Base-by-base conservation (phyloP, 2,113 vertebrate genomes). In the Melanerpes formicivorus region DNA sequence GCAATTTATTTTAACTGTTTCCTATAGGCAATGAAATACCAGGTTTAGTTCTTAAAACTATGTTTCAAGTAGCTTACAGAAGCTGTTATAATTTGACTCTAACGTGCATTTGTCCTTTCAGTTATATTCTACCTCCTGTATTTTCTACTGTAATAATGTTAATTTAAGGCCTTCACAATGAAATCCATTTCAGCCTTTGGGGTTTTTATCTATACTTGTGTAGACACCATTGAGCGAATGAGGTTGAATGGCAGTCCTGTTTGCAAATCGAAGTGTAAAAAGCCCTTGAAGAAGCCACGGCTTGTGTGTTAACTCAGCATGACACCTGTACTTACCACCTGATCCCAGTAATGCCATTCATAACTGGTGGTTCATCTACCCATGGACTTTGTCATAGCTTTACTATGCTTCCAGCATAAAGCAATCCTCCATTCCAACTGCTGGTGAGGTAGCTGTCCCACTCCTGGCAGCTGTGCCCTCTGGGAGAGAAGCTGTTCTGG, bases 91-190 rank as follows among this genome's bases (percentile, higher is more conserved):
- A 98, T 98, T 97, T 96, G 93, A 97, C 97, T 96, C 93, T 96
- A 97, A 96, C 88, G 96, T 96, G 94, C 97, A 97, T 97, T 98
- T 95, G 97, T 98, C 97, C 94, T 98, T 98, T 98, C 94, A 94
- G 97, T 98, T 98, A 93, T 97, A 92, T 98, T 98, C 98, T 98
- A 98, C 98, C 98, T 98, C 98, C 98, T 98, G 97, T 98, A 98
- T 98, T 98, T 98, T 98, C 97, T 98, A 98, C 97, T 97, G 97
- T 98, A 98, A 98, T 97, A 95, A 98, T 96, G 95, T 98, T 98
- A 56, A 98, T 98, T 98, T 98, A 98, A 98, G 96, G 98, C 98
- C 98, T 98, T 98, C 95, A 97, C 88, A 84, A 95, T 96, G 88
- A 97, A 97, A 96, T 98, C 97, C 93, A 97, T 97, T 97, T 97